Base-by-base conservation (phyloP, 2,888 invertebrate genomes). In the Patella caerulea region DNA sequence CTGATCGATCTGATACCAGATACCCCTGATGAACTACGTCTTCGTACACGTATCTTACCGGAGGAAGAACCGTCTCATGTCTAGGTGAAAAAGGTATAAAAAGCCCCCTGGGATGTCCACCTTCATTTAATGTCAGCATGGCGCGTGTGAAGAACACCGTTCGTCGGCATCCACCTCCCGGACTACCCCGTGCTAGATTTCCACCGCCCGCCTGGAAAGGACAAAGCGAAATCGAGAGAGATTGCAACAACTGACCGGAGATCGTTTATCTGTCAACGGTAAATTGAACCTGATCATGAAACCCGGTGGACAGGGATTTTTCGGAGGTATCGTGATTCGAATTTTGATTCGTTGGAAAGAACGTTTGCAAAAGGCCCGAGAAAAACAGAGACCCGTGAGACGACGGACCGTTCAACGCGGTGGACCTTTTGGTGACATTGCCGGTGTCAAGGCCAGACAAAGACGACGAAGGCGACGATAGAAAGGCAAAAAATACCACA, bases 11-110 rank as follows among this genome's bases (percentile, higher is more conserved):
- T 65, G 65, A 65, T 17, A 65, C 65, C 65, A 1, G 65, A 65
- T n/a, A 65, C 65, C n/a, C 65, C 65, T 1, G 65, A 65, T 19
- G n/a, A 65, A 19, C n/a, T 65, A 11, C n/a, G 19, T 19, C 11
- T 19, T n/a, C 65, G 65, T 9, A 65, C 65, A 65, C 65, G 65
- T 19, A 65, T 65, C 24, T 65, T 65, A 65, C 65, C 65, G 9
- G n/a, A n/a, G 24, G 65, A 65, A 65, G n/a, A 7, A n/a, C 65
- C 65, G 15, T 12, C 15, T 12, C 17, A 56, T 17, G 56, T 56
- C 56, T 56, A 56, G 1, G 17, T 56, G 15, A 12, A 17, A 56
- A 56, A 56, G 3, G 56, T 56, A 56, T 56, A 56, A 56, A 56
- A 56, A 56, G 29, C 2, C 29, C 3, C 29, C 29, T 29, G 29